These are phyloP conservation scores for Bos taurus DNA, from an alignment of 2,113 vertebrate genomes.

Conservation along the genomic window DNA sequence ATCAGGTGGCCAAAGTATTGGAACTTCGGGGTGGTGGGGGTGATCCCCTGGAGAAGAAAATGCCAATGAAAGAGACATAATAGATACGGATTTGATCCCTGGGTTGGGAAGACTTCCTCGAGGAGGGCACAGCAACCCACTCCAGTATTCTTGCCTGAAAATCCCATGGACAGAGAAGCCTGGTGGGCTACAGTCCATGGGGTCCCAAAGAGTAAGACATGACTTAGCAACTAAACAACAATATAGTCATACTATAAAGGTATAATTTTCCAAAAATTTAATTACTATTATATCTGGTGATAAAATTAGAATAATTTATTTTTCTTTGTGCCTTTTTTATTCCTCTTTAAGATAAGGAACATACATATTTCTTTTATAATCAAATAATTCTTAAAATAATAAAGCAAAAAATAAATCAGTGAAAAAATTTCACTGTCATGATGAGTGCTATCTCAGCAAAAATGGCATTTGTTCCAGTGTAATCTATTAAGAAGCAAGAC, in stretches of 20 bases:
- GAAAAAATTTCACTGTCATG: background rate
- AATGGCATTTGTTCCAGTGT: background rate
- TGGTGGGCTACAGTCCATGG: background rate
- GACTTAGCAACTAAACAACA: background rate
- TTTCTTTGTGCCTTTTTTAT: background rate
- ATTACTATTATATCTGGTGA: background rate
- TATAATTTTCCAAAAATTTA: background rate
- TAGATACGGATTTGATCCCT: no score
- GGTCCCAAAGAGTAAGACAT: background rate
- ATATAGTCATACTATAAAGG: background rate
- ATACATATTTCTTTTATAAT: background rate
- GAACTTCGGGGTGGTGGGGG: background rate
- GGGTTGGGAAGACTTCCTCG: background rate
- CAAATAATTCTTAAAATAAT: background rate
- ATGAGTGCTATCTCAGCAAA: background rate
- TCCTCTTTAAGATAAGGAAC: background rate
- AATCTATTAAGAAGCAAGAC: background rate
- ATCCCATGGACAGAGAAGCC: background rate
- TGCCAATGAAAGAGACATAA: background rate
- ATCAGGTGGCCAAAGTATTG: background rate
- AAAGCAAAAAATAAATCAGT: background rate
- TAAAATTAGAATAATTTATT: background rate
- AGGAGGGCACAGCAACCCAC: background rate
- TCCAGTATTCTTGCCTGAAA: background rate
- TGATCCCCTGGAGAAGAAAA: background rate